Evolutionary conservation across 1,140 invertebrate species (phyloP).

Genomic region (Magallana ariakensis): DNA sequence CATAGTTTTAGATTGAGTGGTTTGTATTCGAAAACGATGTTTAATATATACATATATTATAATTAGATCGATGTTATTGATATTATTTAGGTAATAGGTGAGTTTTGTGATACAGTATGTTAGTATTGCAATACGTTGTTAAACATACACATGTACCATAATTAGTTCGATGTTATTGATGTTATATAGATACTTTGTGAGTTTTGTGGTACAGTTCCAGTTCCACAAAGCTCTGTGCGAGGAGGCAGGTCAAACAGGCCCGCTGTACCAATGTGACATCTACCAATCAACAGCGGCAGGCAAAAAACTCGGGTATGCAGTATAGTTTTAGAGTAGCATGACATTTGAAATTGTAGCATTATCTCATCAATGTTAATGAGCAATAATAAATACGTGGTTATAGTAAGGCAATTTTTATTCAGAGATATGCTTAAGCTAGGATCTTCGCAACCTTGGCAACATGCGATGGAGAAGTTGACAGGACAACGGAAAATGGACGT

Average conservation of each 20-base stretch:
- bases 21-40: too few species aligned
- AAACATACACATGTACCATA: too few species aligned
- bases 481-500: slow-evolving; percentile 88
- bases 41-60: too few species aligned
- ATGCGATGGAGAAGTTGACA: slow-evolving; percentile 89
- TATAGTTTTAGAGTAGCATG: too few species aligned
- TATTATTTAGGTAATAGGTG: slow-evolving; percentile 71
- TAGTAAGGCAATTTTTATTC: slow-evolving; percentile 49
- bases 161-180: too few species aligned
- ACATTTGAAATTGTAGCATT: too few species aligned
- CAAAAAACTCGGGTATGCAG: slow-evolving; percentile 24
- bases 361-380: too few species aligned
- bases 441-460: slow-evolving; percentile 89
- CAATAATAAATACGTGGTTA: too few species aligned
- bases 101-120: slow-evolving; percentile 93
- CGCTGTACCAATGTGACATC: slow-evolving; percentile 79
- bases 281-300: slow-evolving; percentile 37
- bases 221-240: slow-evolving; percentile 91
- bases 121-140: too few species aligned
- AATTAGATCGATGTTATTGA: too few species aligned
- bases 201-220: slow-evolving; percentile 94
- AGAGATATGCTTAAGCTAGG: slow-evolving; percentile 90
- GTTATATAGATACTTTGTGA: slow-evolving; percentile 78
- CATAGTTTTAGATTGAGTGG: too few species aligned
- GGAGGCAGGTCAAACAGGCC: slow-evolving; percentile 87